These are phyloP conservation scores for Physeter macrocephalus DNA, from an alignment of 2,113 vertebrate species.

Conservation along the genomic window DNA sequence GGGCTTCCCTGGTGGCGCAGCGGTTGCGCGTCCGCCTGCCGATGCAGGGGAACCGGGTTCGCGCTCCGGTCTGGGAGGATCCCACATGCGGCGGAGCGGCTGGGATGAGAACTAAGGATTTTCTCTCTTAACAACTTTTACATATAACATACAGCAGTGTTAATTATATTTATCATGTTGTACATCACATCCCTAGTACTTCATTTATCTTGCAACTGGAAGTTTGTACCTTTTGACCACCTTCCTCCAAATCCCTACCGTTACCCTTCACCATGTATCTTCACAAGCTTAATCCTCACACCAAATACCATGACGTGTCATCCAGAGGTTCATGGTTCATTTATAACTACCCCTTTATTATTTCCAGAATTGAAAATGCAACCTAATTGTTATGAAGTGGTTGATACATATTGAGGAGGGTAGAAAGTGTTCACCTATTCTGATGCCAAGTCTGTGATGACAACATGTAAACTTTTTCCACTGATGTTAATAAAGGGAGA, in stretches of 20 bases:
- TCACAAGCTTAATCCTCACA: neutral
- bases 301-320: neutral
- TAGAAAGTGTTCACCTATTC: neutral
- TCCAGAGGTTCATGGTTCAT: neutral
- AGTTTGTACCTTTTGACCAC: neutral
- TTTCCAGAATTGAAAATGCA: slow-evolving; percentile 8
- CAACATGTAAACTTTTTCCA: neutral
- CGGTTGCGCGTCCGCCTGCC: too few relatives aligned
- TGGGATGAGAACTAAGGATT: neutral
- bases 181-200: neutral
- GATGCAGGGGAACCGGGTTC: too few relatives aligned
- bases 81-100: too few relatives aligned
- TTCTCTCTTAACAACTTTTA: neutral
- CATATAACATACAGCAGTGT: neutral
- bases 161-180: neutral
- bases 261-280: neutral
- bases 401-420: neutral
- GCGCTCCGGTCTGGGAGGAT: too few relatives aligned
- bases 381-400: neutral
- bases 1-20: too few relatives aligned
- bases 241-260: neutral
- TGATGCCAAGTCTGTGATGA: neutral
- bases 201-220: neutral
- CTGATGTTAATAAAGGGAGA: neutral
- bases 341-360: neutral